Base-by-base conservation (phyloP, 2,113 vertebrate species). In the Myotis brandtii region DNA sequence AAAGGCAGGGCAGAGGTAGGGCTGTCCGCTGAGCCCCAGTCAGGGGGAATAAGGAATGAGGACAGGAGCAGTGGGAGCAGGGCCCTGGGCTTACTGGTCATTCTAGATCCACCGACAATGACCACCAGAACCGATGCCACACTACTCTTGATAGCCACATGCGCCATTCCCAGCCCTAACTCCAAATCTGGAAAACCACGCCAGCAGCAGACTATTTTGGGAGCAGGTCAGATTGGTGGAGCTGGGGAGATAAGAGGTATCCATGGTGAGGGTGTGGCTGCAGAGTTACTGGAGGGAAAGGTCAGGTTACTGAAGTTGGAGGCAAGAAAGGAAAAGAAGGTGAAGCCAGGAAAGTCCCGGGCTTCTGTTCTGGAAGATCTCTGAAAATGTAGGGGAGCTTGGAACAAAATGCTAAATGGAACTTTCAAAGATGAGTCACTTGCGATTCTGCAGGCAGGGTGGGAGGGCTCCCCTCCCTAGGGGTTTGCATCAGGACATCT, bases 261-360 rank as follows among this genome's bases (percentile, higher is more conserved):
- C 46, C 12, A 0, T 2, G 7, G 73, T 16, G n/a, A 54, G 16
- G 56, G 37, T 3, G 0, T 9, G n/a, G 27, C 40, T 17, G 7
- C 2, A 3, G 23, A 83, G 7, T 59, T 2, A 14, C 21, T 3
- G 27, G 75, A 46, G 18, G 48, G 43, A 56, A 56, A 69, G 37
- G 56, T 66, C 43, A 37, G 3, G 6, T 27, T 23, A 34, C 50
- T 8, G 6, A 64, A 43, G 73, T 27, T 32, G 4, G 21, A 81
- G 32, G 9, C 52, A 30, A 67, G 32, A 64, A 43, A 69, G 43
- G 7, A 66, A 75, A 48, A 30, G 17, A 43, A 6, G 10, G 25
- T 64, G 30, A 50, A 30, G 27, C 21, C 82, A 81, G 18, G 25
- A 20, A 54, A 64, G 8, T 25, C 34, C 6, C 8, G 25, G 34